These are phyloP conservation scores for Hetaerina americana DNA, from an alignment of 1,140 invertebrate species.

Conservation along the genomic window DNA sequence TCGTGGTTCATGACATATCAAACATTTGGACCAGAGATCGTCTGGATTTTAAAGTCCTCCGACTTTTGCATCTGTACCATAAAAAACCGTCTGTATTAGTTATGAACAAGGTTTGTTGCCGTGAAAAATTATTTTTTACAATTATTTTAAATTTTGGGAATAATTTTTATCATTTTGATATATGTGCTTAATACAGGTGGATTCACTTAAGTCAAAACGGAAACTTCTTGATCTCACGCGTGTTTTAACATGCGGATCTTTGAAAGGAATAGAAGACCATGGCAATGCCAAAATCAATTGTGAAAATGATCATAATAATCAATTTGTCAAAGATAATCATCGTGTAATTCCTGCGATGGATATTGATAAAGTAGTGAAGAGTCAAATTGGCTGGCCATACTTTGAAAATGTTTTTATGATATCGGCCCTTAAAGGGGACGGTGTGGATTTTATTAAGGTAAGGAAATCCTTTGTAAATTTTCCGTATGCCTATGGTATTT, in stretches of 20 bases:
- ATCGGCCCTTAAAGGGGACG: constrained; percentile 65
- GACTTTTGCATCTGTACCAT: constrained; percentile 46
- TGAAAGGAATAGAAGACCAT: not conserved
- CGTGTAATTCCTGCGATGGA: constrained; percentile 8
- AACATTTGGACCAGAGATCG: constrained; percentile 49
- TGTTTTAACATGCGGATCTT: constrained; percentile 38
- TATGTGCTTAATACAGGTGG: constrained; percentile 53
- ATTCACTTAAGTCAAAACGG: constrained; percentile 61
- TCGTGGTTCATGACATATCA: constrained; percentile 72
- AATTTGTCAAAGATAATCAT: not conserved
- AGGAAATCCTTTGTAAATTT: too few relatives aligned
- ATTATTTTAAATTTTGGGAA: constrained; percentile 11
- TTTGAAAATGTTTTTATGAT: constrained; percentile 82
- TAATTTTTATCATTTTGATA: too few relatives aligned
- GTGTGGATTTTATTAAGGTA: constrained; percentile 61
- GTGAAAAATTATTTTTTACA: not conserved
- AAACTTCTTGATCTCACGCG: constrained; percentile 55
- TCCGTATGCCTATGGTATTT: too few relatives aligned
- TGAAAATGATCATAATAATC: not conserved
- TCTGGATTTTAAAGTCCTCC: constrained; percentile 53
- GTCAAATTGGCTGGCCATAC: constrained; percentile 47
- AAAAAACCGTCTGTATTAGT: constrained; percentile 62
- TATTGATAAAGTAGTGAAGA: constrained; percentile 14
- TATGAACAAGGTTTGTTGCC: constrained; percentile 63
- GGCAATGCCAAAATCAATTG: too few relatives aligned